Evolutionary conservation across 2,888 invertebrate genomes (phyloP).

Genomic region (Himalopsyche japonica): DNA sequence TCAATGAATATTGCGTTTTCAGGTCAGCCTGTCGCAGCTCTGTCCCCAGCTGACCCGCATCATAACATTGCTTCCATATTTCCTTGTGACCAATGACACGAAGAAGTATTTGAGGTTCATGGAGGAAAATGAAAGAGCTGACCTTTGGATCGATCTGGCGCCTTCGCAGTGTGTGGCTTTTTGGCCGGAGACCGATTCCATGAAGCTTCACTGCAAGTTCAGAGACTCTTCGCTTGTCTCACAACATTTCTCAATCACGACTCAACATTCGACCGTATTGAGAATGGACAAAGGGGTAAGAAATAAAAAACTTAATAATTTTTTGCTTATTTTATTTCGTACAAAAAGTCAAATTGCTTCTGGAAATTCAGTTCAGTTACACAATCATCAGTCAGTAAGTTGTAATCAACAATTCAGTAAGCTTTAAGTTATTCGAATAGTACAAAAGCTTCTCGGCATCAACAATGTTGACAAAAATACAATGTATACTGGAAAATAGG

Average conservation of each 20-base stretch:
- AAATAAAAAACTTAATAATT: not conserved
- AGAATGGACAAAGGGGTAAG: constrained; percentile 83
- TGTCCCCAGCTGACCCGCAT: constrained; percentile 78
- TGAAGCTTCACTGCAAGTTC: constrained; percentile 80
- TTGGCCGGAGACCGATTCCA: constrained; percentile 81
- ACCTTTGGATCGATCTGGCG: constrained; percentile 78
- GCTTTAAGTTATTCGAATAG: no score
- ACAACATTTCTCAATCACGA: constrained; percentile 75
- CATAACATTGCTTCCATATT: constrained; percentile 77
- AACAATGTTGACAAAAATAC: no score
- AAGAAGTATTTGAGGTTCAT: constrained; percentile 69
- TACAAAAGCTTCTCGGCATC: no score
- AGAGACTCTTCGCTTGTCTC: constrained; percentile 75
- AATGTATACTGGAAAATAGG: no score
- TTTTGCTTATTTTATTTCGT: not conserved
- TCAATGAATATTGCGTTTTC: constrained; percentile 13
- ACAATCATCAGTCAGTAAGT: no score
- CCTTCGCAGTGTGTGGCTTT: constrained; percentile 73
- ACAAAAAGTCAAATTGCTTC: not conserved
- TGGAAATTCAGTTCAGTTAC: not conserved
- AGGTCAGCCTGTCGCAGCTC: constrained; percentile 70
- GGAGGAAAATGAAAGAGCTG: constrained; percentile 84
- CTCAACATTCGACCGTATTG: constrained; percentile 71
- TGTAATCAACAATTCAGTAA: no score
- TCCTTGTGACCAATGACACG: constrained; percentile 74